phyloP scores from a whole-genome alignment of 2,888 invertebrate species.

The Athetis lepigone region DNA sequence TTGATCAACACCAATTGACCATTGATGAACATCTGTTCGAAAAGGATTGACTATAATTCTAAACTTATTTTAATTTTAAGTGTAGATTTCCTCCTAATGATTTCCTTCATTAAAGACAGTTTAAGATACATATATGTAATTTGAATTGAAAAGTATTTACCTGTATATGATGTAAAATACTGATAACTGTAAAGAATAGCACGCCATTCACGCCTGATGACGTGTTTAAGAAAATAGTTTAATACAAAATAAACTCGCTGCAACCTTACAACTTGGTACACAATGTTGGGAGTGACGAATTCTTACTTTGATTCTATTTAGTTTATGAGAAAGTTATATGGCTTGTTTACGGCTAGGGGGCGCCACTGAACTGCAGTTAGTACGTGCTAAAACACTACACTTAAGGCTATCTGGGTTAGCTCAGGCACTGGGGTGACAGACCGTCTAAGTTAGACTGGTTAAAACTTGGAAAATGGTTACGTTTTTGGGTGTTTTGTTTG shows the following conservation, averaged over 20 bases:
- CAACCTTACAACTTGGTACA: constrained; percentile 27
- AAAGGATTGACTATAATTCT: too few relatives aligned
- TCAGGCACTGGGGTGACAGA: constrained; percentile 12
- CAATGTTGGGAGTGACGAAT: constrained; percentile 46
- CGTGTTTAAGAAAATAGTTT: background rate
- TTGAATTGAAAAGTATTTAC: too few relatives aligned
- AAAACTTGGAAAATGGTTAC: background rate
- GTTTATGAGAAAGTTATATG: constrained; percentile 59
- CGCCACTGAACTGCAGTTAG: constrained; percentile 52
- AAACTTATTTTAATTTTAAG: too few relatives aligned
- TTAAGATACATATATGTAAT: too few relatives aligned
- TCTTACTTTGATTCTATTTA: constrained; percentile 65
- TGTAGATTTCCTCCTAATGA: too few relatives aligned
- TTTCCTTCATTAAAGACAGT: too few relatives aligned
- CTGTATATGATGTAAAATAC: too few relatives aligned
- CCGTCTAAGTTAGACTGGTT: background rate
- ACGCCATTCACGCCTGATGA: too few relatives aligned
- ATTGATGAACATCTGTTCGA: too few relatives aligned
- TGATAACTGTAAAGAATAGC: too few relatives aligned
- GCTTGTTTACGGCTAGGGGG: constrained; percentile 61
- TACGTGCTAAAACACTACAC: constrained; percentile 55
- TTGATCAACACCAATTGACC: too few relatives aligned
- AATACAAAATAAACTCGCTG: constrained; percentile 20
- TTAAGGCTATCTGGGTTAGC: constrained; percentile 54
- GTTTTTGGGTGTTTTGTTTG: constrained; percentile 1